A percentile compares a stretch with the other conserved stretches of the same genome.
Conservation (phyloP, 2,113 vertebrate genomes). For the Rhipidura dahli region DNA sequence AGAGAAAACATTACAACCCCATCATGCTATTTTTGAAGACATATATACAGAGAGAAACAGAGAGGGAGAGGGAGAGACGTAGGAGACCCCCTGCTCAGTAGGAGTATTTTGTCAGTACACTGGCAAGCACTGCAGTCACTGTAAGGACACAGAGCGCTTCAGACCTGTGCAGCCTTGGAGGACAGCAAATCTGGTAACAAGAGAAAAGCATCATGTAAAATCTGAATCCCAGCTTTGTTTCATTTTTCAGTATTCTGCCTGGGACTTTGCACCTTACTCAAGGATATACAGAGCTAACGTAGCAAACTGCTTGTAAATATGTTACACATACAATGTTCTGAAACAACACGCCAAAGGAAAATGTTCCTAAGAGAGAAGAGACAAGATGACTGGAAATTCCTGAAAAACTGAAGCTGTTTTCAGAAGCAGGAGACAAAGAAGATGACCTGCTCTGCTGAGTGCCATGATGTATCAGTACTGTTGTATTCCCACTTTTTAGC, state of each 20-base stretch:
- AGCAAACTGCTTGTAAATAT: background rate
- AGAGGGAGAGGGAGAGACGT: background rate
- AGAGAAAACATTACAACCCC: background rate
- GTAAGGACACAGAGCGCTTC: background rate
- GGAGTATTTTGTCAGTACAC: background rate
- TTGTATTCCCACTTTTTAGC: background rate
- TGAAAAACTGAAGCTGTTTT: background rate
- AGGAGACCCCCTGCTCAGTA: background rate
- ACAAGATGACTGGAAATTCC: background rate
- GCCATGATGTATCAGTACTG: background rate
- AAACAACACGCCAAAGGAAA: background rate
- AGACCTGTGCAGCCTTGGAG: background rate
- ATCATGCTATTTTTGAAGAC: background rate
- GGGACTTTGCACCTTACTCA: background rate
- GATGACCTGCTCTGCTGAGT: background rate
- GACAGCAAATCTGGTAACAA: background rate
- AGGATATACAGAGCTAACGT: background rate
- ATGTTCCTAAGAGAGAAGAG: background rate
- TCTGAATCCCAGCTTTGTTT: background rate
- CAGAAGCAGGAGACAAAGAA: background rate
- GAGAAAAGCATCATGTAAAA: background rate
- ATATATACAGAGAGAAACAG: background rate
- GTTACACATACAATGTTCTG: background rate
- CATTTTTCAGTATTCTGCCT: background rate
- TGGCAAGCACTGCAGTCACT: background rate